Base-by-base conservation (phyloP, 2,797 vertebrate species). In the Tadarida brasiliensis region DNA sequence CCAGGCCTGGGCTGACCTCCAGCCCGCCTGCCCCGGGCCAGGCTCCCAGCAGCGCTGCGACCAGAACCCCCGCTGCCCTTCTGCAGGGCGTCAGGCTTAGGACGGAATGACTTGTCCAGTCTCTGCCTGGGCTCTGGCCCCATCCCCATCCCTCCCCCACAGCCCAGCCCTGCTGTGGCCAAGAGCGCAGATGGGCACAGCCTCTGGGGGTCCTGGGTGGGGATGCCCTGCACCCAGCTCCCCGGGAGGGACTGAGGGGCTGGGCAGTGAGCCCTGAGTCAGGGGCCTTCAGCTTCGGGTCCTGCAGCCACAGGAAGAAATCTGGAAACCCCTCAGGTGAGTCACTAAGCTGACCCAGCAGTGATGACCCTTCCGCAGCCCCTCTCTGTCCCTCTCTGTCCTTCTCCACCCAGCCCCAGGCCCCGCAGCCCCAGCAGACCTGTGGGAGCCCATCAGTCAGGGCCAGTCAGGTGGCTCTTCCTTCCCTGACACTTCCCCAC, bases 21-120 rank as follows among this genome's bases (percentile, higher is more conserved):
- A 44, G 0, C 5, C 56, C 11, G 0, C 0, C 10, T 22, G 0
- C 8, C 44, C 20, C 11, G 10, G 0, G 1, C 2, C 5, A 22
- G 8, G 17, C n/a, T 26, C 49, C 22, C 54, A 73, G 82, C 17
- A 7, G 65, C 7, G 1, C 44, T 49, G 20, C 0, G 0, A 86
- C 74, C 56, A 4, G 24, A 70, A 28, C 11, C 0, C 0, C 44
- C 81, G 28, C 68, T 11, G 5, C 12, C 19, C 20, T n/a, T 73
- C 73, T 14, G 2, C 0, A 0, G 15, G 70, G 54, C 10, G 1
- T 71, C 74, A 12, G 3, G 39, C 39, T 54, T 80, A 17, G 16
- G 35, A 3, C 0, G 11, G 30, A 51, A 19, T 30, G 44, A 8
- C 65, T 1, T 0, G 1, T 26, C 71, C 28, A 1, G 6, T 33